These are phyloP conservation scores for Lasius platythorax DNA, from an alignment of 2,888 invertebrate genomes.

Conservation along the genomic window DNA sequence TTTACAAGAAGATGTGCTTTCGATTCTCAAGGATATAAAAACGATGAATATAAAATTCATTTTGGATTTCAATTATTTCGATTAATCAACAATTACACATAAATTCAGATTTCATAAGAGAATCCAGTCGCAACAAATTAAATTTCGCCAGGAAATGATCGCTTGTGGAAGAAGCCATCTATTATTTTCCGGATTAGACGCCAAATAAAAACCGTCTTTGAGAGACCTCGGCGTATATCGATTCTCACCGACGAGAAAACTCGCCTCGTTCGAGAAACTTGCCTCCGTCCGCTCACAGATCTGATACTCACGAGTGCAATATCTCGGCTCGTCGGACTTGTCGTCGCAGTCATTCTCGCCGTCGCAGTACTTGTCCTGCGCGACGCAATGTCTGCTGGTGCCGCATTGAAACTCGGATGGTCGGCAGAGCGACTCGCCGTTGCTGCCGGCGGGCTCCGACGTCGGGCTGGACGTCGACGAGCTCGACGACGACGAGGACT, in stretches of 20 bases:
- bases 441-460: constrained; percentile 58
- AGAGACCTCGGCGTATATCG: neutral
- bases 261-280: constrained; percentile 30
- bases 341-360: constrained; percentile 93
- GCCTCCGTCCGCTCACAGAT: constrained; percentile 2
- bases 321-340: constrained; percentile 92
- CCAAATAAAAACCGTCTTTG: neutral
- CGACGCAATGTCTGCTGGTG: constrained; percentile 88
- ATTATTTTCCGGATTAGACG: constrained; percentile 16
- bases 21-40: neutral
- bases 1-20: too few relatives aligned
- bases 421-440: constrained; percentile 78
- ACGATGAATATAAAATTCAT: neutral
- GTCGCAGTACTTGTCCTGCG: constrained; percentile 92
- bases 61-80: neutral
- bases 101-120: constrained; percentile 2
- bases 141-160: neutral
- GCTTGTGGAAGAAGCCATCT: neutral
- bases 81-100: neutral
- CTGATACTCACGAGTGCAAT: constrained; percentile 92
- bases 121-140: neutral
- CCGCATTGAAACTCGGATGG: constrained; percentile 87
- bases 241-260: constrained; percentile 8
- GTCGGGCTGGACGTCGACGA: constrained; percentile 62
- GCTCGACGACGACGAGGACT: constrained; percentile 63